Evolutionary conservation across 1,140 invertebrate genomes (phyloP), one percentile per base, ranked within the genome.

Genomic region (Parapsyche elsis): DNA sequence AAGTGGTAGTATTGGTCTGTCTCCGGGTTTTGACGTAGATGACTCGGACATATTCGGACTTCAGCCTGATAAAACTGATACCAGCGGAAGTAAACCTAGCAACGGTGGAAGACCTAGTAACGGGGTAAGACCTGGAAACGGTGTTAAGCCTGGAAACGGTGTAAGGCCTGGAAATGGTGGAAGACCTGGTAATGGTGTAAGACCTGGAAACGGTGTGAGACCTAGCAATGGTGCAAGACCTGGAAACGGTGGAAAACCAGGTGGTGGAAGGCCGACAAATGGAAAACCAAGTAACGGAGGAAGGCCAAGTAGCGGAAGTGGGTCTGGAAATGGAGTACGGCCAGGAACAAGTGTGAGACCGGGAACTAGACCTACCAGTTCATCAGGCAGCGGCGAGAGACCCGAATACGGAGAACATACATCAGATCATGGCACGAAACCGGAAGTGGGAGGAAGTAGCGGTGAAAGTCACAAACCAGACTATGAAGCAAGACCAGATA

Each of bases 41-140:
- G 83, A 79, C 5, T 77, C 76, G 12, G 78, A 83, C 67, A 53
- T 77, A 64, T 80, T 79, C 73, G 71, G 78, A 59, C 57, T 75
- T 24, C 24, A 49, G 7, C 59, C 67, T 5, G 19, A 16, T n/a
- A 71, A 57, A 46, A 24, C 64, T 24, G 16, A 21, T 61, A 38
- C 30, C 7, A 38, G 7, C 7, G 30, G 30, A 38, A 38, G 30
- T 38, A 38, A 38, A 7, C 30, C 30, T 9, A n/a, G 71, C 9
- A n/a, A 9, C 10, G 75, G 44, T 1, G 45, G 2, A 23, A 64
- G 21, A 44, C 38, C 71, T 2, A 73, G 59, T 12, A 67, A 44
- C 26, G 59, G 45, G 12, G 71, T 9, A 5, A 75, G 53, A 21
- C 71, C 79, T 4, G n/a, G 71, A 38, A n/a, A 9, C 16, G 75